A percentile compares a stretch with the other conserved stretches of the same genome.
Conservation (phyloP, 1,140 invertebrate genomes). For the Charaxes varanes region DNA sequence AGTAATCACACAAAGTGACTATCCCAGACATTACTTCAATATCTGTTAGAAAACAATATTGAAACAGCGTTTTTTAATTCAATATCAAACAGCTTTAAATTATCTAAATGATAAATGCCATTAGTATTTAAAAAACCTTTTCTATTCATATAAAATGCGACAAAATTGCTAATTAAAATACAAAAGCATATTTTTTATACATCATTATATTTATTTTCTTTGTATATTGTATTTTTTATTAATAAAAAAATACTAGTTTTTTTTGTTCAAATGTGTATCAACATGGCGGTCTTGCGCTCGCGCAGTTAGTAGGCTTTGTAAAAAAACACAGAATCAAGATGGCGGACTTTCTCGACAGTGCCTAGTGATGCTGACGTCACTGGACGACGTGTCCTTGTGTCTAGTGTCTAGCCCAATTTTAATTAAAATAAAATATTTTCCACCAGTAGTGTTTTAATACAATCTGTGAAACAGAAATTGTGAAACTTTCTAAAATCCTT, state of each 20-base stretch:
- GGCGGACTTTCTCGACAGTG: conserved; percentile 66
- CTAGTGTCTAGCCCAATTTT: conserved; percentile 42
- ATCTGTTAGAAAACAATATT: no score
- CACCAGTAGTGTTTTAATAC: conserved; percentile 7
- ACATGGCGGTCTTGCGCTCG: conserved; percentile 46
- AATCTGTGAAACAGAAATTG: background rate
- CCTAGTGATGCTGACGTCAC: conserved; percentile 67
- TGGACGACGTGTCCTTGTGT: conserved; percentile 62
- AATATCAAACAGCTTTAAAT: no score
- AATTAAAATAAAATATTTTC: conserved; percentile 24
- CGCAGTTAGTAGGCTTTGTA: conserved; percentile 59
- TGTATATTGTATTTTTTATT: conserved; percentile 1
- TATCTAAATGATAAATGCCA: no score
- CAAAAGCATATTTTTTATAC: no score
- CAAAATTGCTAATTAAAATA: no score
- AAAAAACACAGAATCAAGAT: conserved; percentile 65
- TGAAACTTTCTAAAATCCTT: conserved; percentile 1
- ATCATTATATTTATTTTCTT: background rate
- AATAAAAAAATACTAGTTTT: no score
- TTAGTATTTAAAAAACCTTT: no score
- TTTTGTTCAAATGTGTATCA: conserved; percentile 23
- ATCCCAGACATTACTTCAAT: no score
- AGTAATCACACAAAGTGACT: no score
- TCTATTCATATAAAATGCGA: no score
- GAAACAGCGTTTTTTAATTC: no score